A percentile compares a stretch with the other conserved stretches of the same genome.
Conservation (phyloP, 1,140 invertebrate genomes). For the Magallana gigas region DNA sequence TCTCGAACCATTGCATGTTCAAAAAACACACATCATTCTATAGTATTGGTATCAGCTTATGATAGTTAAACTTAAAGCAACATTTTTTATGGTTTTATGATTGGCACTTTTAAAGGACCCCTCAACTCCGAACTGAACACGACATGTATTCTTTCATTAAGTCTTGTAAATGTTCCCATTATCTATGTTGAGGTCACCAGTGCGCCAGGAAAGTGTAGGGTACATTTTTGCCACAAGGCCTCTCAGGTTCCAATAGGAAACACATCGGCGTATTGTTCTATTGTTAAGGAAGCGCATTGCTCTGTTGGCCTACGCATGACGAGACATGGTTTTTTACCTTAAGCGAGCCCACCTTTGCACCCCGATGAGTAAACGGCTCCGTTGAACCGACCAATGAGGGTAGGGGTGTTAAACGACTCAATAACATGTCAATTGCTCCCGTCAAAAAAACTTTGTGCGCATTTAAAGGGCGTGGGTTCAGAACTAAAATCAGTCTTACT, state of each 20-base stretch:
- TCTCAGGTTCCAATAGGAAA: not conserved
- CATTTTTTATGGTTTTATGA: constrained; percentile 7
- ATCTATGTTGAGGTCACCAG: constrained; percentile 29
- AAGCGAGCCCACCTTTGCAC: constrained; percentile 23
- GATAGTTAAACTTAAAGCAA: not conserved
- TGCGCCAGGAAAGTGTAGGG: constrained; percentile 15
- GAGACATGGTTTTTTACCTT: constrained; percentile 30
- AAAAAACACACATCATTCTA: not conserved
- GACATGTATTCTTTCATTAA: constrained; percentile 22
- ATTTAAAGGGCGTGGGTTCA: constrained; percentile 11
- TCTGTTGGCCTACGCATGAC: constrained; percentile 13
- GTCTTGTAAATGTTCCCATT: constrained; percentile 20
- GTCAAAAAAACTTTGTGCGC: not conserved
- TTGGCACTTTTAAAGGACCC: constrained; percentile 24
- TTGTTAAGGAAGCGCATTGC: constrained; percentile 13
- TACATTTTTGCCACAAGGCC: constrained; percentile 13
- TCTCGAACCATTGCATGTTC: not conserved
- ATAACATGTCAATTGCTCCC: constrained; percentile 26
- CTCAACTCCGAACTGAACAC: not conserved
- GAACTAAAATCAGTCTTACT: not conserved
- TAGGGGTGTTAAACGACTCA: constrained; percentile 26
- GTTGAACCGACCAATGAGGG: constrained; percentile 8
- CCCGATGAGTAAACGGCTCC: constrained; percentile 12
- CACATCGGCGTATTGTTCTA: constrained; percentile 12
- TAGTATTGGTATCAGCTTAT: not conserved